Conservation (phyloP, 2,888 invertebrate species). For the Watsonalla binaria region DNA sequence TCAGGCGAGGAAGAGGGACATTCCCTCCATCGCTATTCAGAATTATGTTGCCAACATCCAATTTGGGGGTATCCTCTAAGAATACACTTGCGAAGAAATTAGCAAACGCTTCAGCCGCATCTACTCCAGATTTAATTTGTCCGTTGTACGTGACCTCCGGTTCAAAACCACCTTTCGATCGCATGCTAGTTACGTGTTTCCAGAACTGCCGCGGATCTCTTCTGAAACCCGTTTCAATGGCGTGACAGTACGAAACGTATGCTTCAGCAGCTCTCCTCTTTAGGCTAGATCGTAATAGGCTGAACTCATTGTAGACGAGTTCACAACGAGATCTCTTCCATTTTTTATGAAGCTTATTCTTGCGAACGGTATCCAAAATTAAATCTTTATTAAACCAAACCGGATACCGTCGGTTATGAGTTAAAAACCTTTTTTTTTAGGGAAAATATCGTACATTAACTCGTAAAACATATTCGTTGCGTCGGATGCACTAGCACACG, state of each 20-base stretch:
- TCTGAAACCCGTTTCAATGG: not conserved
- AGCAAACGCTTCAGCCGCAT: too few species aligned
- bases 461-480: not conserved
- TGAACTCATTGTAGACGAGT: not conserved
- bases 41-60: too few species aligned
- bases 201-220: not conserved
- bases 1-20: too few species aligned
- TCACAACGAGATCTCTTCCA: not conserved
- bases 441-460: not conserved
- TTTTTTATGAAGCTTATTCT: not conserved
- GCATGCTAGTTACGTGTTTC: not conserved
- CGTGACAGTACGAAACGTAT: not conserved
- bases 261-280: not conserved
- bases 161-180: too few species aligned
- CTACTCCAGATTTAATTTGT: not conserved
- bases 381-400: not conserved
- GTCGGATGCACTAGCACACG: not conserved
- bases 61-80: too few species aligned
- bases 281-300: not conserved
- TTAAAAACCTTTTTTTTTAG: not conserved
- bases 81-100: too few species aligned
- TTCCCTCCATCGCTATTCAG: too few species aligned
- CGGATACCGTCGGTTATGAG: not conserved
- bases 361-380: not conserved
- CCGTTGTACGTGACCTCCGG: not conserved